Evolutionary conservation across 2,888 invertebrate species (phyloP).

Genomic region (Apamea sordens): DNA sequence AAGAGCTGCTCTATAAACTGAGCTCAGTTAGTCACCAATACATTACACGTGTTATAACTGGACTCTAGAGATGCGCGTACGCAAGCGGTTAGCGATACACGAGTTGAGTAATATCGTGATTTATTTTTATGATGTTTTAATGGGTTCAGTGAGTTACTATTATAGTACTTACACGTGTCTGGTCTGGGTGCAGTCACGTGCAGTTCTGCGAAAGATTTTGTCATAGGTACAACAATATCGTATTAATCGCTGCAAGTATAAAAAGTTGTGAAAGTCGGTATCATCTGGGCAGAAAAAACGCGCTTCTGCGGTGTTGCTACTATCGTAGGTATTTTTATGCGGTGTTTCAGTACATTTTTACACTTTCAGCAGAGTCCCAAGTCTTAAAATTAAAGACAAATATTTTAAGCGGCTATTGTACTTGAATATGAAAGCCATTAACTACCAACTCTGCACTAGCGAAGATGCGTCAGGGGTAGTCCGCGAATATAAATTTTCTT

Average conservation of each 20-base stretch:
- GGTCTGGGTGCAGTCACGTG: neutral
- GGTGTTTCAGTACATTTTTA: neutral
- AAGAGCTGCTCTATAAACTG: constrained; percentile 51
- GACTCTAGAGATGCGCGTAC: constrained; percentile 46
- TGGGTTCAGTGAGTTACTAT: neutral
- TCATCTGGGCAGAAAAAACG: neutral
- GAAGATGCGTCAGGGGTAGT: neutral
- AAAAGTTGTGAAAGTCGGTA: neutral
- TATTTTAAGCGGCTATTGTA: neutral
- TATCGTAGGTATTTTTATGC: neutral
- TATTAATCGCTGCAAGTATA: neutral
- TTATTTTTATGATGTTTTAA: neutral
- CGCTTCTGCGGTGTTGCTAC: too few relatives aligned
- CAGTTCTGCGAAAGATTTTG: neutral
- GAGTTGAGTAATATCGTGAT: neutral
- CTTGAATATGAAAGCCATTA: neutral
- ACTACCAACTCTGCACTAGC: neutral
- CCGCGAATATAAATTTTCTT: too few relatives aligned
- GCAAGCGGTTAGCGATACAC: constrained; percentile 19
- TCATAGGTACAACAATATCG: neutral
- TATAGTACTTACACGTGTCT: neutral
- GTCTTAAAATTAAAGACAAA: neutral
- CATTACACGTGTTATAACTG: constrained; percentile 52
- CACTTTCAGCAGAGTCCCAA: neutral
- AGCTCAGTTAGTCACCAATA: constrained; percentile 56